Evolutionary conservation across 2,797 vertebrate species (phyloP).

Genomic region (Eidolon dupreanum): DNA sequence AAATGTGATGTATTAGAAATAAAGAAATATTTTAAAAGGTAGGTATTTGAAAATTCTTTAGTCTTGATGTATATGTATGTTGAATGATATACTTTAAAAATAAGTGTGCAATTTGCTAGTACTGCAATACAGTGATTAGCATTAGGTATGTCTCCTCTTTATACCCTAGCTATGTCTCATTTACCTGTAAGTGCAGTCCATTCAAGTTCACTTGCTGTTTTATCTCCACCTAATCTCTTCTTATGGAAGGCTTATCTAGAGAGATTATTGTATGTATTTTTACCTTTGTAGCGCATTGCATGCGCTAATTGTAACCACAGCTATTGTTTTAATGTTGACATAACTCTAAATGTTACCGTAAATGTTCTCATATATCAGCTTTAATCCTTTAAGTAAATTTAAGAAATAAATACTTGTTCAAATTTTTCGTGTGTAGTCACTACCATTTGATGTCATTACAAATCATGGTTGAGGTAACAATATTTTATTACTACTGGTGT

Average conservation of each 20-base stretch:
- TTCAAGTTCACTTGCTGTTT: not conserved
- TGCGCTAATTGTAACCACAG: constrained; percentile 30
- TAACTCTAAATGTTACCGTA: constrained; percentile 44
- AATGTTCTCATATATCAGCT: constrained; percentile 34
- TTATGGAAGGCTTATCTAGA: not conserved
- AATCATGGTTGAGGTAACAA: not conserved
- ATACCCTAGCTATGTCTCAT: not conserved
- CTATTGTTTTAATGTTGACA: constrained; percentile 24
- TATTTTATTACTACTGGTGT: not conserved
- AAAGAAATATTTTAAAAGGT: not conserved
- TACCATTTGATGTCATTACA: not conserved
- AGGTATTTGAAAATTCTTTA: not conserved
- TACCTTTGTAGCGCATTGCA: constrained; percentile 31
- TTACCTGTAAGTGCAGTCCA: not conserved
- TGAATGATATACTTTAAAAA: not conserved
- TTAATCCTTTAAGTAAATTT: constrained; percentile 47
- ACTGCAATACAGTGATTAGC: not conserved
- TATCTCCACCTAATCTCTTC: not conserved
- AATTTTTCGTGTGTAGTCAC: not conserved
- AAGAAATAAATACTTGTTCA: constrained; percentile 62
- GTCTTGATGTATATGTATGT: not conserved
- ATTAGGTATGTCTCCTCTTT: not conserved
- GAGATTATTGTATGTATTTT: not conserved
- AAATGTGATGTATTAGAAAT: not conserved
- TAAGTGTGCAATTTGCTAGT: constrained; percentile 6